Percentiles rank a stretch among this genome's conserved stretches.
These are phyloP conservation scores for Cheilosia variabilis DNA, from an alignment of 2,888 invertebrate genomes.

Conservation along the genomic window DNA sequence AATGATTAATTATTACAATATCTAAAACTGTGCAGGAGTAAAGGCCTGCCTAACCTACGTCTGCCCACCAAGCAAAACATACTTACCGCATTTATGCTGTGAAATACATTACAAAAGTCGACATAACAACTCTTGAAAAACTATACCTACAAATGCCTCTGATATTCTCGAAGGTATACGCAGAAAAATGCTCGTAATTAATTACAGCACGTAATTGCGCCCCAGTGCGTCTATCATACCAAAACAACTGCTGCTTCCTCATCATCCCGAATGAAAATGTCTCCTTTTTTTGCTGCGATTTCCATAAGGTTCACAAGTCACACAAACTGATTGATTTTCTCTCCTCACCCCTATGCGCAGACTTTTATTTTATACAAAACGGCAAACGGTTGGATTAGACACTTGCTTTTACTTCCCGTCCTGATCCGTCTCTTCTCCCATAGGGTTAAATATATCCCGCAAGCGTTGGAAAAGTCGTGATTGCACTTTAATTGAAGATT, in stretches of 20 bases:
- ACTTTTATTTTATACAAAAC: constrained; percentile 26
- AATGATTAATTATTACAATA: too few relatives aligned
- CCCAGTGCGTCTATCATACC: constrained; percentile 27
- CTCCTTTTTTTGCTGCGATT: constrained; percentile 34
- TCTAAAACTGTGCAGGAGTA: too few relatives aligned
- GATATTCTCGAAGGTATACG: too few relatives aligned
- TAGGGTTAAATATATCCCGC: constrained; percentile 66
- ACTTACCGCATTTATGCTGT: too few relatives aligned
- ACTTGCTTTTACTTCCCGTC: constrained; percentile 46
- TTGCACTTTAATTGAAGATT: constrained; percentile 74
- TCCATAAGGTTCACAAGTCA: constrained; percentile 74
- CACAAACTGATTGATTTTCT: constrained; percentile 71
- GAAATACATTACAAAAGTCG: too few relatives aligned
- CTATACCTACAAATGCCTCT: too few relatives aligned
- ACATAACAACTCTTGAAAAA: too few relatives aligned
- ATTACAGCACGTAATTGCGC: constrained; percentile 67
- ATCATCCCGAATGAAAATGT: constrained; percentile 1
- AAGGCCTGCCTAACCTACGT: too few relatives aligned
- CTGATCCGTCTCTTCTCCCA: neutral
- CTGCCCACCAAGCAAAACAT: too few relatives aligned
- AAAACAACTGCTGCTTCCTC: neutral
- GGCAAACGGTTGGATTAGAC: constrained; percentile 71
- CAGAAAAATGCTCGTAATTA: constrained; percentile 56
- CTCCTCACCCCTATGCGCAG: constrained; percentile 52
- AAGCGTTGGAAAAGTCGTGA: constrained; percentile 72